These are phyloP conservation scores for Ceratosolen fusciceps DNA, from an alignment of 1,140 invertebrate genomes.

Conservation along the genomic window DNA sequence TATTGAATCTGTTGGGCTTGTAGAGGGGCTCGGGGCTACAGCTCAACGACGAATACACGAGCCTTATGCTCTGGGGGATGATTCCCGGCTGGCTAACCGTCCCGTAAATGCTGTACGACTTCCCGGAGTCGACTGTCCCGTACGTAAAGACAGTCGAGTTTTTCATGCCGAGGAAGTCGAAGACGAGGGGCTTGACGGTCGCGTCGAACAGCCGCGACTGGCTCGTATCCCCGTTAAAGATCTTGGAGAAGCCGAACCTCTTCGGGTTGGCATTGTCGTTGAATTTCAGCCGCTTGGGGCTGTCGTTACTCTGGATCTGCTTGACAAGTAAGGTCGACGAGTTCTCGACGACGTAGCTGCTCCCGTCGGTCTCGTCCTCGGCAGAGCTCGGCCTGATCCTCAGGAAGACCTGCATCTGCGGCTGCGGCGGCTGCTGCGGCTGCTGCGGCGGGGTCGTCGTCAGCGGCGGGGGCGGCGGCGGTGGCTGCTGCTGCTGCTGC, in stretches of 20 bases:
- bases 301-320: conserved; percentile 51
- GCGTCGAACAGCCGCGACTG: conserved; percentile 60
- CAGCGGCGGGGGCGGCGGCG: no score
- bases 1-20: conserved; percentile 68
- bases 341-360: conserved; percentile 56
- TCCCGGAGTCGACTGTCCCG: conserved; percentile 64
- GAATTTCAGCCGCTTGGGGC: conserved; percentile 51
- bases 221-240: conserved; percentile 54
- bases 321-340: conserved; percentile 57
- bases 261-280: conserved; percentile 49
- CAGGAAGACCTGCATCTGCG: conserved; percentile 59
- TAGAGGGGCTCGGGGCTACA: conserved; percentile 62
- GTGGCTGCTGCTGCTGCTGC: no score
- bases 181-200: conserved; percentile 52
- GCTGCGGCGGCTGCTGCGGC: not conserved
- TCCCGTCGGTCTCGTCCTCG: conserved; percentile 49
- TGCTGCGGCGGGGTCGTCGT: no score
- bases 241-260: conserved; percentile 59
- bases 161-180: conserved; percentile 58
- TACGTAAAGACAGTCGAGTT: conserved; percentile 63
- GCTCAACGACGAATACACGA: conserved; percentile 76
- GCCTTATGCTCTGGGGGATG: conserved; percentile 82
- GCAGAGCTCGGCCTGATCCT: conserved; percentile 56
- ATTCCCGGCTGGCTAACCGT: conserved; percentile 79
- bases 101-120: conserved; percentile 83